Percentiles rank a stretch among this genome's conserved stretches.
phyloP scores from a whole-genome alignment of 2,113 vertebrate species.

The Elanoides forficatus region DNA sequence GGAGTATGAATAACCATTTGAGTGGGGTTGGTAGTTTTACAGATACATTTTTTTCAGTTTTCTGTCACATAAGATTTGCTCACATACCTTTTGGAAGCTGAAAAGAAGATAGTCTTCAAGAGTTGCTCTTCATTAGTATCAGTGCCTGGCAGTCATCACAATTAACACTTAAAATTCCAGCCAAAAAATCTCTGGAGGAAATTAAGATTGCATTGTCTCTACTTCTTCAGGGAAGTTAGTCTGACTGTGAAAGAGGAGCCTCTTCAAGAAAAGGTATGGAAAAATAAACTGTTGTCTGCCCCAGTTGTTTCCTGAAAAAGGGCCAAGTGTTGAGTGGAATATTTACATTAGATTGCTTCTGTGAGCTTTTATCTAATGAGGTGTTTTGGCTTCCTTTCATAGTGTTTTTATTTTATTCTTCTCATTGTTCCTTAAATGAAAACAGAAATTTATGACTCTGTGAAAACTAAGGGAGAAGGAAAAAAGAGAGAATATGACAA shows the following conservation, averaged over 20 bases:
- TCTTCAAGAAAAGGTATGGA: background rate
- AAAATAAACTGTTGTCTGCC: background rate
- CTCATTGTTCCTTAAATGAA: background rate
- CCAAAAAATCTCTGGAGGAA: background rate
- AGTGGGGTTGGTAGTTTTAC: background rate
- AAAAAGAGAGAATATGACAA: background rate
- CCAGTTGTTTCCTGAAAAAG: background rate
- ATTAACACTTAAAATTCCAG: background rate
- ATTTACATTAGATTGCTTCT: background rate
- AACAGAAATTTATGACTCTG: background rate
- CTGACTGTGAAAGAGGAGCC: background rate
- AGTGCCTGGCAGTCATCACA: background rate
- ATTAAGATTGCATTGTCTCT: background rate
- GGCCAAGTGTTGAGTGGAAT: background rate
- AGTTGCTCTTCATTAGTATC: background rate
- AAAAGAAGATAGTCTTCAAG: background rate
- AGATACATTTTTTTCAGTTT: background rate
- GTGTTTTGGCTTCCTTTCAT: background rate
- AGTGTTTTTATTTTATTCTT: background rate
- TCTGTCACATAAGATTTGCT: background rate
- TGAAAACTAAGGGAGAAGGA: background rate
- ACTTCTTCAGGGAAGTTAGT: background rate
- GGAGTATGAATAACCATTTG: background rate
- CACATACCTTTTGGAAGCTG: background rate
- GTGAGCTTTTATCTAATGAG: background rate